Conservation (phyloP, 2,797 vertebrate genomes). For the Melanotaenia nigrans region DNA sequence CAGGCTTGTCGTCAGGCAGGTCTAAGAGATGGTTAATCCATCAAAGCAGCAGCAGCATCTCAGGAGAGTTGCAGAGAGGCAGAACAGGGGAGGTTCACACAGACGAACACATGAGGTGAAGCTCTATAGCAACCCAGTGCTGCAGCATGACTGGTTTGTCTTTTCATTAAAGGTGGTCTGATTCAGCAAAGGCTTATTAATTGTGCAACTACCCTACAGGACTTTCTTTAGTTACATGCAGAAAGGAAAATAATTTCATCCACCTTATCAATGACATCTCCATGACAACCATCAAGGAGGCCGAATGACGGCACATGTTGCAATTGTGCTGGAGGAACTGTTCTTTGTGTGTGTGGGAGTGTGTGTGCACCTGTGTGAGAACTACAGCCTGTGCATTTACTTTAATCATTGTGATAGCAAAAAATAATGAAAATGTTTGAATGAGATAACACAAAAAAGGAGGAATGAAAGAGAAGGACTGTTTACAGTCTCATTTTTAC, state of each 20-base stretch:
- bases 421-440: background rate
- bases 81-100: slow-evolving; percentile 49
- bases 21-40: slow-evolving; percentile 71
- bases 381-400: slow-evolving; percentile 22
- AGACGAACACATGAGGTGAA: slow-evolving; percentile 50
- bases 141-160: slow-evolving; percentile 33
- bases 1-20: slow-evolving; percentile 66
- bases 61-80: slow-evolving; percentile 44
- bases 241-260: slow-evolving; percentile 55
- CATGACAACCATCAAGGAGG: slow-evolving; percentile 79
- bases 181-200: slow-evolving; percentile 39
- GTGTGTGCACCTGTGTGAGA: slow-evolving; percentile 35
- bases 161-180: slow-evolving; percentile 46
- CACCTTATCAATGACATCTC: slow-evolving; percentile 80
- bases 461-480: background rate
- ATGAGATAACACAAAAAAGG: background rate
- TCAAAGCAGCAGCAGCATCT: slow-evolving; percentile 47
- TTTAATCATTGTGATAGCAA: slow-evolving; percentile 10
- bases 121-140: slow-evolving; percentile 56
- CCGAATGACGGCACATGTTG: slow-evolving; percentile 60
- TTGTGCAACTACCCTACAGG: slow-evolving; percentile 21
- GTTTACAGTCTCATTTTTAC: background rate
- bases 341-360: slow-evolving; percentile 47
- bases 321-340: slow-evolving; percentile 61
- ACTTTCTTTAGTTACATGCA: slow-evolving; percentile 38